These are phyloP conservation scores for Spilogale gracilis DNA, from an alignment of 2,113 vertebrate species.

Conservation along the genomic window DNA sequence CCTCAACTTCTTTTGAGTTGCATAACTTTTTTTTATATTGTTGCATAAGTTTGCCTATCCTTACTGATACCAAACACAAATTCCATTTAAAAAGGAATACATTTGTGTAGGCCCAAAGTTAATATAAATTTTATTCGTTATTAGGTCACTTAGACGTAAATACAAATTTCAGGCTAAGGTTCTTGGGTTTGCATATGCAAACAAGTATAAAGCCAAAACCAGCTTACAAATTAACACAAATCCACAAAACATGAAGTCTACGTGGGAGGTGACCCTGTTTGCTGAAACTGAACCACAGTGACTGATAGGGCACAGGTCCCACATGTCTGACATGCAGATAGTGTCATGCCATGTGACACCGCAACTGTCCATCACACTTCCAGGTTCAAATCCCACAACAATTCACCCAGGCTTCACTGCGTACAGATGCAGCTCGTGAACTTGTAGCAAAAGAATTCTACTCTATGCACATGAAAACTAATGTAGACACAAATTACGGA, in stretches of 20 bases:
- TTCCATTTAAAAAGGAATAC: neutral
- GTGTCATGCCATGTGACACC: neutral
- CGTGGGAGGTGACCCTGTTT: neutral
- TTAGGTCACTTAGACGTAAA: constrained; percentile 23
- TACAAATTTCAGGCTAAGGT: constrained; percentile 26
- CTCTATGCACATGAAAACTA: neutral
- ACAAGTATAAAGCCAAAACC: neutral
- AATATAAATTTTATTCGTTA: constrained; percentile 10
- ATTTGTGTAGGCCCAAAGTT: neutral
- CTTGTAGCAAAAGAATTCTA: neutral
- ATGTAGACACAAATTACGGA: neutral
- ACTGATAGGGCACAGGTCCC: neutral
- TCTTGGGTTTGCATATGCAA: neutral
- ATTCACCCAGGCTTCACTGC: neutral
- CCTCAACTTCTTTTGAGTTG: constrained; percentile 3
- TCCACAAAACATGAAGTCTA: neutral
- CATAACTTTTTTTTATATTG: neutral
- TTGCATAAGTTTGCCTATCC: neutral
- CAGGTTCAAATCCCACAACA: neutral
- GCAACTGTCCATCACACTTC: neutral
- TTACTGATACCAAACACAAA: constrained; percentile 17
- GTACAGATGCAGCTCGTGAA: neutral
- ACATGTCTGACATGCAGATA: neutral
- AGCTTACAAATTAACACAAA: constrained; percentile 41
- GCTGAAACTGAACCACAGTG: neutral